Conservation (phyloP, 2,888 invertebrate genomes). For the Yponomeuta evonymella region DNA sequence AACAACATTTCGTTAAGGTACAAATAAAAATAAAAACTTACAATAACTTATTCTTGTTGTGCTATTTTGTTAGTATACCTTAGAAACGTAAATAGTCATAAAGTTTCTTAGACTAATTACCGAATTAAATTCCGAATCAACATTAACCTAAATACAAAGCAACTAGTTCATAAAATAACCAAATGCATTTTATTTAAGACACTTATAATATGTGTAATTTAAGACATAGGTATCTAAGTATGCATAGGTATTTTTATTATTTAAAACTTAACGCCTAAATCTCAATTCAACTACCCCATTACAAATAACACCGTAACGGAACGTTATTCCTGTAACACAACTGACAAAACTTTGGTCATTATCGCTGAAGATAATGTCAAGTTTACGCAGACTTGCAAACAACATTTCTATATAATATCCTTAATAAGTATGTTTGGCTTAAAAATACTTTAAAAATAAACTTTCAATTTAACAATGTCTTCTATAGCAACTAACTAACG, state of each 20-base stretch:
- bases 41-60: conserved; percentile 44
- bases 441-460: no score
- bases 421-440: no score
- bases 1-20: not conserved
- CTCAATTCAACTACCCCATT: conserved; percentile 42
- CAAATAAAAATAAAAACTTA: conserved; percentile 1
- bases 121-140: not conserved
- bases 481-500: no score
- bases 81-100: not conserved
- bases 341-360: conserved; percentile 37
- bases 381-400: conserved; percentile 27
- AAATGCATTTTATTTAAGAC: conserved; percentile 4
- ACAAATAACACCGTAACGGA: conserved; percentile 43
- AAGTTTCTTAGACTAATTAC: not conserved
- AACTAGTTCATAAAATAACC: not conserved
- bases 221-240: not conserved
- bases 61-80: conserved; percentile 38
- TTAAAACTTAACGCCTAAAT: conserved; percentile 15
- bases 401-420: no score
- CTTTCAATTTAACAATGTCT: no score
- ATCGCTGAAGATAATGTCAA: conserved; percentile 41
- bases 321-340: conserved; percentile 33
- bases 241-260: not conserved
- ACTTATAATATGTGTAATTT: not conserved
- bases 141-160: not conserved